Conservation (phyloP, 2,797 vertebrate genomes). For the Loris lydekkerianus region DNA sequence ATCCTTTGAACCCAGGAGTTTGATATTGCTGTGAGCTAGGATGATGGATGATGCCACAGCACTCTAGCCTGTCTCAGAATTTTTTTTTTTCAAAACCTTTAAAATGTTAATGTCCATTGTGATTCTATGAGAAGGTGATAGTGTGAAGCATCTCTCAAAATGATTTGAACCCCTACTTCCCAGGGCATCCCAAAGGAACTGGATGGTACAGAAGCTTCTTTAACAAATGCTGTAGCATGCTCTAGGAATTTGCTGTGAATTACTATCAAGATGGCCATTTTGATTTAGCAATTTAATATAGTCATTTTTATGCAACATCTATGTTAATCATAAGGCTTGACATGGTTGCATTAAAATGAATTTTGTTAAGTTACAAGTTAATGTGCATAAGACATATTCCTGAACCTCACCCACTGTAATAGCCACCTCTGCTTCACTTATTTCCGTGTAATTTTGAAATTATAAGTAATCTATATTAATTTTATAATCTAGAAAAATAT, state of each 20-base stretch:
- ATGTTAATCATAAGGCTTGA: slow-evolving; percentile 16
- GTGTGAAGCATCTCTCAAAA: background rate
- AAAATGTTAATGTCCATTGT: background rate
- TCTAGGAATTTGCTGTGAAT: background rate
- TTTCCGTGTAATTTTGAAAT: background rate
- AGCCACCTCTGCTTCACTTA: background rate
- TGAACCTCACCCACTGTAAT: background rate
- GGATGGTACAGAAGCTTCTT: background rate
- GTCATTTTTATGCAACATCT: background rate
- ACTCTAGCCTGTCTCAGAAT: no score
- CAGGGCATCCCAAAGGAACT: background rate
- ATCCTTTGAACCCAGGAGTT: no score
- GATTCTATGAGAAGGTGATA: background rate
- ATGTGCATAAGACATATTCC: background rate
- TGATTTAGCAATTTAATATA: slow-evolving; percentile 26
- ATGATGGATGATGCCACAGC: no score
- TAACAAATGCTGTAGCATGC: background rate
- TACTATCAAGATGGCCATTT: background rate
- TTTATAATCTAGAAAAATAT: slow-evolving; percentile 46
- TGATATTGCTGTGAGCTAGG: no score
- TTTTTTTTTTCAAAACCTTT: background rate
- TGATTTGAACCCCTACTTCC: slow-evolving; percentile 33
- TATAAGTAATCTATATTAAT: background rate
- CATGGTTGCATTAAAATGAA: background rate
- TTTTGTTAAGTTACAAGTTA: background rate